Base-by-base conservation (phyloP, 2,888 invertebrate genomes). In the Tachina grossa region DNA sequence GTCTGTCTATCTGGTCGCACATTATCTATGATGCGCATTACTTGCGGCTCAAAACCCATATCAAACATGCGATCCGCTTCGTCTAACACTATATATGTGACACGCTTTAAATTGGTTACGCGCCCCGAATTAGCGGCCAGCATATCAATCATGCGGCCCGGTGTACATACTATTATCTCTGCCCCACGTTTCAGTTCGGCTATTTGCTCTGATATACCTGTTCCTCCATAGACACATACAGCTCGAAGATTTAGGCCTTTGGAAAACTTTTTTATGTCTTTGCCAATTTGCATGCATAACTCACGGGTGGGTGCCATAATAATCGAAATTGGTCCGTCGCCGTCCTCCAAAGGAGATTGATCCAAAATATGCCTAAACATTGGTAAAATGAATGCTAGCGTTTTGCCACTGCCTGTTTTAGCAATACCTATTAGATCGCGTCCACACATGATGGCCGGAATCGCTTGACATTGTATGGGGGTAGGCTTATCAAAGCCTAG, bases 21-120 rank as follows among this genome's bases (percentile, higher is more conserved):
- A 92, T 99, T 99, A 92, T 99, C 99, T 88, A 99, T 97, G 78
- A 99, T 99, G 89, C 98, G 95, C 98, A 98, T 99, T 8, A 93
- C 93, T 87, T 93, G 93, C 39, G 93, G 93, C 83, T 99, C 99
- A 92, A 99, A 99, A 19, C 99, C 99, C 98, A 99, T 99, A 92
- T 99, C 99, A 92, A 99, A 99, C 99, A 99, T 99, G 57, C 99
- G 94, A 93, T 99, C 99, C 0, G 99, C 99, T 93, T 99, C 99
- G 92, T 99, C 99, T 51, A 99, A 93, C 1, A 99, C 99, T 59
- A 99, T 96, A 91, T 99, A 99, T 0, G 99, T 99, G 55, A 98
- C 98, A 57, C 99, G 94, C n/a, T 97, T 94, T 84, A 99, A 93
- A 93, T 99, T 99, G 9, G 99, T 99, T 2, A 99, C 99, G 88